phyloP scores from a whole-genome alignment of 2,113 vertebrate species.

The Mionectes macconnelli region DNA sequence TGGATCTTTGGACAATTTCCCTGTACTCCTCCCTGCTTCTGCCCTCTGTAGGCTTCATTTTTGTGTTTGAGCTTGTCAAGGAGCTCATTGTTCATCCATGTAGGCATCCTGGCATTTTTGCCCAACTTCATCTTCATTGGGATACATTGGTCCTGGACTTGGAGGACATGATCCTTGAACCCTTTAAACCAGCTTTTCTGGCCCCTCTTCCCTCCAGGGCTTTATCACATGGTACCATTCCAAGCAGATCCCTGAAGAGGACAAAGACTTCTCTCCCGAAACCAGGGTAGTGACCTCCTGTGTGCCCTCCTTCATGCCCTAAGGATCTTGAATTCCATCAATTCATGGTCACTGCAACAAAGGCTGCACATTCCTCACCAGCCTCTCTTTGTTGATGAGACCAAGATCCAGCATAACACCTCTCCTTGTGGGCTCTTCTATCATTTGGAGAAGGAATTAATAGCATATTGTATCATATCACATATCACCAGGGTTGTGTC shows the following conservation, averaged over 20 bases:
- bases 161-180: not conserved
- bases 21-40: not conserved
- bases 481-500: not conserved
- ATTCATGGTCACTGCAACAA: not conserved
- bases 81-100: not conserved
- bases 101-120: not conserved
- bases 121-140: not conserved
- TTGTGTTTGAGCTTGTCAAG: not conserved
- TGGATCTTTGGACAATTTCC: not conserved
- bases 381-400: not conserved
- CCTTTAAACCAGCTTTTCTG: not conserved
- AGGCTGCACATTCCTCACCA: not conserved
- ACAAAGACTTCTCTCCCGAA: not conserved
- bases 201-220: not conserved
- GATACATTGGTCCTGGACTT: not conserved
- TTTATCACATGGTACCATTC: not conserved
- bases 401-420: accelerated
- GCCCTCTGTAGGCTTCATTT: not conserved
- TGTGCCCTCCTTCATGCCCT: not conserved
- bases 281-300: not conserved
- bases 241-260: not conserved
- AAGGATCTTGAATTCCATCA: not conserved
- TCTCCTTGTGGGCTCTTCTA: not conserved
- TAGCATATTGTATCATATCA: not conserved
- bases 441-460: not conserved